These are phyloP conservation scores for Cataglyphis altisquamis DNA, from an alignment of 2,888 invertebrate genomes.

Conservation along the genomic window DNA sequence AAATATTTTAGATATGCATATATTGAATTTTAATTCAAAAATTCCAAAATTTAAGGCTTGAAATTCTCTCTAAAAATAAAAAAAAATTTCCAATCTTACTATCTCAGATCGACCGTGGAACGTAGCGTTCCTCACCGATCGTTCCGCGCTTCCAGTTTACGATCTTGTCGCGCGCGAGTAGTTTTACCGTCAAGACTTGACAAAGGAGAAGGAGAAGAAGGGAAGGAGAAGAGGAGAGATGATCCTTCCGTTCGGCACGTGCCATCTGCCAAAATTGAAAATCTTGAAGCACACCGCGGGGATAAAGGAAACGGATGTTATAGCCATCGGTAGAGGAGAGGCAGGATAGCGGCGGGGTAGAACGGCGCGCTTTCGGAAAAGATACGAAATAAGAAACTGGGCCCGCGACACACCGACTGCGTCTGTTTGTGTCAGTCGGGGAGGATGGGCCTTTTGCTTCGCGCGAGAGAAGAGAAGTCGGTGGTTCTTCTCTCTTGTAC, in stretches of 20 bases:
- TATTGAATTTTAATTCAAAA: too few species aligned
- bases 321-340: background rate
- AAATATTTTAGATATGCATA: background rate
- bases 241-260: conserved; percentile 49
- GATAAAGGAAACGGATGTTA: conserved; percentile 60
- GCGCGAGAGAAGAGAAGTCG: conserved; percentile 63
- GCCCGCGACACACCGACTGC: conserved; percentile 65
- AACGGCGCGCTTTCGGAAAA: conserved; percentile 51
- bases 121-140: background rate
- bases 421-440: conserved; percentile 68
- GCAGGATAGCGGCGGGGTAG: background rate
- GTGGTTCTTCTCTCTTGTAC: conserved; percentile 78
- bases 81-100: background rate
- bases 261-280: conserved; percentile 54
- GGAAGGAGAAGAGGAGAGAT: conserved; percentile 27
- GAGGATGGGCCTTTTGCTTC: conserved; percentile 71
- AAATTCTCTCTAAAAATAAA: background rate
- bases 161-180: conserved; percentile 42
- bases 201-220: conserved; percentile 34
- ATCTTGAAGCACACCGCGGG: conserved; percentile 51
- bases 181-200: conserved; percentile 40
- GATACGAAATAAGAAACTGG: conserved; percentile 67
- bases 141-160: conserved; percentile 31
- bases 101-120: background rate
- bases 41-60: background rate